Base-by-base conservation (phyloP, 2,113 vertebrate genomes). In the Pteruthius melanotis region DNA sequence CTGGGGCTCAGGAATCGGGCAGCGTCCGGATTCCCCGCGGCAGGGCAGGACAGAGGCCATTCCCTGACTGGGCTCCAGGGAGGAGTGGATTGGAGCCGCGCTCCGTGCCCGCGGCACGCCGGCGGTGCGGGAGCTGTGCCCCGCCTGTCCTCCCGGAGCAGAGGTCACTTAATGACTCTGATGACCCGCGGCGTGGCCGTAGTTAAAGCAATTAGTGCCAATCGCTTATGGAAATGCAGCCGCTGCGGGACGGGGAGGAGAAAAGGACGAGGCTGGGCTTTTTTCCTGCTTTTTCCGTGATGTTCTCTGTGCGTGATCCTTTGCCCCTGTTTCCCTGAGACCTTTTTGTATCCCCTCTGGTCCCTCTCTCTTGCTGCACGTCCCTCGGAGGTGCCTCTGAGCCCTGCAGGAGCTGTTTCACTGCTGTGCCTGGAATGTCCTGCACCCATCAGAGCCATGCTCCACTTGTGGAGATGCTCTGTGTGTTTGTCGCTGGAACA, bases 71-170 rank as follows among this genome's bases (percentile, higher is more conserved):
- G 50, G 44, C 94, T 81, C 59, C 28, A 14, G 94, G 74, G 90
- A 80, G 31, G 31, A 26, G 70, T 5, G 10, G 50, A 68, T 42
- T 8, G 33, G 86, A 68, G 76, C 35, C 5, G 0, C 61, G 22
- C 45, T 39, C 27, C n/a, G 3, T 56, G 2, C 0, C 33, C 3
- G 52, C 0, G 2, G 27, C 71, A 5, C 1, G 0, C 10, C 0
- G 10, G 76, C 70, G 69, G 33, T 35, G 20, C 26, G 11, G 3
- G 79, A 89, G 42, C 20, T 7, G 1, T 56, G 76, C 45, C 63
- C 63, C 42, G 88, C 49, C 42, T 24, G 53, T 54, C 50, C 69
- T 57, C 59, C 42, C 2, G 0, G 65, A 74, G 81, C 83, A 91
- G 80, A 69, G 91, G 89, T 91, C 89, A 15, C 83, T 59, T 60